A percentile compares a stretch with the other conserved stretches of the same genome.
Evolutionary conservation across 1,140 invertebrate species (phyloP).

Genomic region (Conus betulinus): DNA sequence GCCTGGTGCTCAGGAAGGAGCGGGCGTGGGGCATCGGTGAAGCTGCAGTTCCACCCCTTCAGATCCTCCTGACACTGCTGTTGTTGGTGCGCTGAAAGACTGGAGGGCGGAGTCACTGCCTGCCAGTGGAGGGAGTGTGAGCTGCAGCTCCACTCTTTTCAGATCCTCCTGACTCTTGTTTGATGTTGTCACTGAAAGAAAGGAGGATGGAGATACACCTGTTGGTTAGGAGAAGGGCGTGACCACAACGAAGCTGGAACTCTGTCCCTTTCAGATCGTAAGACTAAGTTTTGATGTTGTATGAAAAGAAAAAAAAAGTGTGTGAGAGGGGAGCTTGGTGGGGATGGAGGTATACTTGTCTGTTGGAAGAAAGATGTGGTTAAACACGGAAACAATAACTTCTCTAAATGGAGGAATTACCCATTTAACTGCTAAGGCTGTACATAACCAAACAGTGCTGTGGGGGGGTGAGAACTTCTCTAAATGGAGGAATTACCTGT

Average conservation of each 20-base stretch:
- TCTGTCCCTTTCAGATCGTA: background rate
- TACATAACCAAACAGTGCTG: too few relatives aligned
- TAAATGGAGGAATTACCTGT: too few relatives aligned
- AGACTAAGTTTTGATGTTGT: too few relatives aligned
- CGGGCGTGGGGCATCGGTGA: constrained; percentile 9
- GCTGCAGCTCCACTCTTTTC: background rate
- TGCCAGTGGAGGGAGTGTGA: background rate
- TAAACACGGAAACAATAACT: background rate
- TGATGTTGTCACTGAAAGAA: background rate
- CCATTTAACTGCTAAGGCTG: too few relatives aligned
- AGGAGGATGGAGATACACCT: too few relatives aligned
- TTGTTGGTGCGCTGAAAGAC: background rate
- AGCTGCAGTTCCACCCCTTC: constrained; percentile 18
- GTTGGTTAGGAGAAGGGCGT: too few relatives aligned
- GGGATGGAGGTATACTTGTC: background rate
- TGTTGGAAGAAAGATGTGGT: background rate
- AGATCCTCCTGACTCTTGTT: background rate
- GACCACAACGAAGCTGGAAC: background rate
- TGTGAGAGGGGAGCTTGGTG: background rate
- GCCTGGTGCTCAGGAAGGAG: background rate
- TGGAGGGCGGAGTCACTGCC: background rate
- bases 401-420: too few relatives aligned
- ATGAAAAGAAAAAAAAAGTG: background rate
- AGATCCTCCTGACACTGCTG: background rate
- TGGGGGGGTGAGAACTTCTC: too few relatives aligned